phyloP scores from a whole-genome alignment of 2,797 vertebrate genomes.

The Hemitrygon akajei region DNA sequence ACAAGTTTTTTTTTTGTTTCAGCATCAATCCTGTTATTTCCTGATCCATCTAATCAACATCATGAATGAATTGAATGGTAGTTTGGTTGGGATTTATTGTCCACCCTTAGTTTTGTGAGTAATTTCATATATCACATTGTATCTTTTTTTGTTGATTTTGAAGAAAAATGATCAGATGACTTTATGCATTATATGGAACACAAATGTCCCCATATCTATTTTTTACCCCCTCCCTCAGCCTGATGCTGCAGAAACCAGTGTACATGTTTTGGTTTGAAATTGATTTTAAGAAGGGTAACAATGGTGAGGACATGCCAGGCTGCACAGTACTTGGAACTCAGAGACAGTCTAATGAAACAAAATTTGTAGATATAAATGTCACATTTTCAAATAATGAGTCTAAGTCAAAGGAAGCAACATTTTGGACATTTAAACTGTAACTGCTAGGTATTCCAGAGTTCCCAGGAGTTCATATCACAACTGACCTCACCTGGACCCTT shows the following conservation, averaged over 20 bases:
- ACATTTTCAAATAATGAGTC: neutral
- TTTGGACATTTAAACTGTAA: neutral
- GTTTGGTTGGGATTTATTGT: constrained; percentile 6
- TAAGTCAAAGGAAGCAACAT: neutral
- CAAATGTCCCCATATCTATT: neutral
- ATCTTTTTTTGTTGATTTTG: neutral
- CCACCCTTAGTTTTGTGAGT: neutral
- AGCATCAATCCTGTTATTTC: constrained; percentile 33
- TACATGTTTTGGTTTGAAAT: too few relatives aligned
- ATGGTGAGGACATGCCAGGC: neutral
- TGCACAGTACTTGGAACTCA: neutral
- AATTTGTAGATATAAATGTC: neutral
- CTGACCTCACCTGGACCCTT: too few relatives aligned
- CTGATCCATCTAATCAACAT: constrained; percentile 11
- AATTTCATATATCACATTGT: neutral
- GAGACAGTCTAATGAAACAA: neutral
- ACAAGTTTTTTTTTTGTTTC: constrained; percentile 21
- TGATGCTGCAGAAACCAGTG: neutral
- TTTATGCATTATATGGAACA: neutral
- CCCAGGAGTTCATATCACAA: too few relatives aligned
- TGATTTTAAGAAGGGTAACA: neutral
- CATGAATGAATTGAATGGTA: neutral
- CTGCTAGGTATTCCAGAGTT: neutral
- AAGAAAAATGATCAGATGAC: neutral
- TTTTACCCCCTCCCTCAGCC: neutral